Percentiles rank a stretch among this genome's conserved stretches.
phyloP scores from a whole-genome alignment of 2,113 vertebrate genomes.

The Sapayoa aenigma region DNA sequence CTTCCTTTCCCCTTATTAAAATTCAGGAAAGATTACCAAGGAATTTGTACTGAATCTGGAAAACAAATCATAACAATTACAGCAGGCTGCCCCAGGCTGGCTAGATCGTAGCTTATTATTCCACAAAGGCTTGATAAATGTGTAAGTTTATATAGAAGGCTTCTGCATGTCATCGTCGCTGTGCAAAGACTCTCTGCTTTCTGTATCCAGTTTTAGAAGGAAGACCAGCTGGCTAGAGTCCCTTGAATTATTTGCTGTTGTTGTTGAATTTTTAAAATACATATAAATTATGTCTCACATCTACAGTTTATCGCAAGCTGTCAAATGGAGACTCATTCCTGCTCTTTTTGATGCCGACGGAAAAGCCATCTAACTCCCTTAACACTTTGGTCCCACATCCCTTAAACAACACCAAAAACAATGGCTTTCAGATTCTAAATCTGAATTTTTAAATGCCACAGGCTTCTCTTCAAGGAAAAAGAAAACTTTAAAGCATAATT shows the following conservation, averaged over 20 bases:
- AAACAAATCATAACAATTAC: constrained; percentile 73
- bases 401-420: background rate
- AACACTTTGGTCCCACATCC: background rate
- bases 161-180: background rate
- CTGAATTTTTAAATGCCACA: background rate
- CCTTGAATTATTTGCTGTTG: constrained; percentile 45
- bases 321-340: constrained; percentile 37
- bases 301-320: constrained; percentile 57
- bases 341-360: constrained; percentile 56
- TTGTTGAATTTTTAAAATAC: constrained; percentile 52
- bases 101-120: constrained; percentile 53
- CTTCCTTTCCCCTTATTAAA: constrained; percentile 71
- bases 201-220: constrained; percentile 12
- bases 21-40: constrained; percentile 66
- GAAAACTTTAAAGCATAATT: background rate
- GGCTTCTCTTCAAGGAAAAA: background rate
- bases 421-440: background rate
- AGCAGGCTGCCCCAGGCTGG: constrained; percentile 42
- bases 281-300: constrained; percentile 58
- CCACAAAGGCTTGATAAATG: constrained; percentile 45
- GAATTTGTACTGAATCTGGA: constrained; percentile 69
- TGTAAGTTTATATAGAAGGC: constrained; percentile 36
- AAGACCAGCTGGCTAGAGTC: constrained; percentile 10
- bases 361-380: background rate
- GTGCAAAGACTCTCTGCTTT: background rate